Percentiles rank a stretch among this genome's conserved stretches.
Conservation (phyloP, 1,140 invertebrate genomes). For the Vollenhovia emeryi region DNA sequence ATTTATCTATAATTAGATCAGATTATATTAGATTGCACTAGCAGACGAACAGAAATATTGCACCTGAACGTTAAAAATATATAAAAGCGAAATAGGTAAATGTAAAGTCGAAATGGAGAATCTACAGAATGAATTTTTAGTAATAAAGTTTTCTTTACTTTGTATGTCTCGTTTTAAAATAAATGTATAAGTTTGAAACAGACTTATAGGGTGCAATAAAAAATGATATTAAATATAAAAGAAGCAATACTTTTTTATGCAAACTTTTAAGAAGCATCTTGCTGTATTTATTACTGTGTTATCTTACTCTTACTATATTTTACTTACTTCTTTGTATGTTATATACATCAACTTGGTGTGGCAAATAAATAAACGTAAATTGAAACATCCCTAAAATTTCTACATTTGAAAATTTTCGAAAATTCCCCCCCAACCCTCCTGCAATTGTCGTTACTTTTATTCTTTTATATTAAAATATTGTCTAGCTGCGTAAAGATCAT, state of each 20-base stretch:
- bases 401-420: background rate
- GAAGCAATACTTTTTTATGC: background rate
- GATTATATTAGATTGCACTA: background rate
- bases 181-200: background rate
- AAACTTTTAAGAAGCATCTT: background rate
- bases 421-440: no score
- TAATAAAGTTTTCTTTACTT: background rate
- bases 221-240: background rate
- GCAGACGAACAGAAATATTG: background rate
- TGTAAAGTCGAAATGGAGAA: background rate
- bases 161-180: background rate
- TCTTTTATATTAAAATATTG: conserved; percentile 74
- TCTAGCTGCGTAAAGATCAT: conserved; percentile 80
- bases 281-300: no score
- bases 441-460: conserved; percentile 29
- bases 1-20: no score
- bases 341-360: background rate
- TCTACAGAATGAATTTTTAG: no score
- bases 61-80: background rate
- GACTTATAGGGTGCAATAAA: background rate
- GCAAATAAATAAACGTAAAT: background rate
- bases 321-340: background rate
- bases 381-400: background rate
- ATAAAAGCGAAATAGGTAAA: background rate
- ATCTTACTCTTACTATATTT: background rate